Evolutionary conservation across 2,113 vertebrate genomes (phyloP).

Genomic region (Indicator maculatus): DNA sequence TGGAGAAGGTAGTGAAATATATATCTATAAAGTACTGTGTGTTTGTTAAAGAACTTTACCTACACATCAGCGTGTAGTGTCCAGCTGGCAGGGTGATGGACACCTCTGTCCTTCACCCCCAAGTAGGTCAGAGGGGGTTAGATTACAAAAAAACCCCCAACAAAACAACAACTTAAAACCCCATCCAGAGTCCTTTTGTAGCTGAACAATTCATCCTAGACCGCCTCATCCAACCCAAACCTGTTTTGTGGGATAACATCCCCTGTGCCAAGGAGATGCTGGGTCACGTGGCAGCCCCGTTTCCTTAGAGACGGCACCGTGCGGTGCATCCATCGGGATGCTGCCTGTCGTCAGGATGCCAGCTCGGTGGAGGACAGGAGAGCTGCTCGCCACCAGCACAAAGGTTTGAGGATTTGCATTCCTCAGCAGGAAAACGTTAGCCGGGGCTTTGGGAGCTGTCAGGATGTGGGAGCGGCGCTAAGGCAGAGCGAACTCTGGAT

Average conservation of each 20-base stretch:
- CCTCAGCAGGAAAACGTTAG: background rate
- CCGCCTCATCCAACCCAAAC: background rate
- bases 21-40: background rate
- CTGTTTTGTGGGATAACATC: background rate
- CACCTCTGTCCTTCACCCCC: background rate
- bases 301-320: background rate
- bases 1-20: background rate
- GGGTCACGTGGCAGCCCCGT: background rate
- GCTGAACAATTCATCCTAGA: background rate
- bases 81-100: background rate
- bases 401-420: constrained; percentile 71
- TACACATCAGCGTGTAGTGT: background rate
- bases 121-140: background rate
- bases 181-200: background rate
- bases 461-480: background rate
- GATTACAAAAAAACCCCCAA: background rate
- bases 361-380: constrained; percentile 66
- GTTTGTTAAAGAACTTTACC: background rate
- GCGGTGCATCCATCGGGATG: background rate
- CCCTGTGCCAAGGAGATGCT: background rate
- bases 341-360: constrained; percentile 69
- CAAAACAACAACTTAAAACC: background rate
- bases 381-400: constrained; percentile 47
- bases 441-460: background rate
- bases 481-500: background rate